Evolutionary conservation across 1,140 invertebrate species (phyloP).

Genomic region (Sycophaga agraensis): DNA sequence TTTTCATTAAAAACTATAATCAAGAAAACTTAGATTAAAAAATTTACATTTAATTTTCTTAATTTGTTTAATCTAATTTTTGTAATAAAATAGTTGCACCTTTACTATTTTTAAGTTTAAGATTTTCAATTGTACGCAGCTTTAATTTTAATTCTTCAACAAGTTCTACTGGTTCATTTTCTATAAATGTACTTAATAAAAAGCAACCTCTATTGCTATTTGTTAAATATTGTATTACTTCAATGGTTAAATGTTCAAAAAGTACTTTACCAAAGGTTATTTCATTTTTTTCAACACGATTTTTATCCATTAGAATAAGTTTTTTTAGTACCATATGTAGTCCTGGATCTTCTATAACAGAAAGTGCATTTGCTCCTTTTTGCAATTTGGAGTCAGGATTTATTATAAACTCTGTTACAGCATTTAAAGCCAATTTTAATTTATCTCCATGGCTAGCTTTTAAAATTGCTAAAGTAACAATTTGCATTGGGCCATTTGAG

Average conservation of each 20-base stretch:
- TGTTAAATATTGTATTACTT: constrained; percentile 59
- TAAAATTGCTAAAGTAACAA: constrained; percentile 72
- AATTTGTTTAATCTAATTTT: constrained; percentile 45
- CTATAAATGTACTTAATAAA: constrained; percentile 59
- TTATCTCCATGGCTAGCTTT: constrained; percentile 58
- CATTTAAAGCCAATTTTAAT: constrained; percentile 48
- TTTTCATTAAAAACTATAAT: background rate
- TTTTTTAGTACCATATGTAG: constrained; percentile 81
- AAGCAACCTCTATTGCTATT: constrained; percentile 65
- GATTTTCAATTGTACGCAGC: background rate
- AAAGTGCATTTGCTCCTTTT: constrained; percentile 53
- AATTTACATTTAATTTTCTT: constrained; percentile 6
- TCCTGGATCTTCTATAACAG: constrained; percentile 73
- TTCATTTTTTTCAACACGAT: constrained; percentile 41
- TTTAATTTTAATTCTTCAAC: constrained; percentile 34
- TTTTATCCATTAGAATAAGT: constrained; percentile 68
- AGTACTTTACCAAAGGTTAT: constrained; percentile 56
- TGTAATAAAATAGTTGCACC: constrained; percentile 61
- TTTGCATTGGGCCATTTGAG: constrained; percentile 66
- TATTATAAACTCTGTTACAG: constrained; percentile 55
- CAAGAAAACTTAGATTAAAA: background rate
- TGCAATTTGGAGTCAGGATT: constrained; percentile 50
- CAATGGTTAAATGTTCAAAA: constrained; percentile 45
- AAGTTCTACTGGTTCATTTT: constrained; percentile 46
- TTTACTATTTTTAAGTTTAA: constrained; percentile 49